Evolutionary conservation across 2,113 vertebrate genomes (phyloP).

Genomic region (Halichoerus grypus): DNA sequence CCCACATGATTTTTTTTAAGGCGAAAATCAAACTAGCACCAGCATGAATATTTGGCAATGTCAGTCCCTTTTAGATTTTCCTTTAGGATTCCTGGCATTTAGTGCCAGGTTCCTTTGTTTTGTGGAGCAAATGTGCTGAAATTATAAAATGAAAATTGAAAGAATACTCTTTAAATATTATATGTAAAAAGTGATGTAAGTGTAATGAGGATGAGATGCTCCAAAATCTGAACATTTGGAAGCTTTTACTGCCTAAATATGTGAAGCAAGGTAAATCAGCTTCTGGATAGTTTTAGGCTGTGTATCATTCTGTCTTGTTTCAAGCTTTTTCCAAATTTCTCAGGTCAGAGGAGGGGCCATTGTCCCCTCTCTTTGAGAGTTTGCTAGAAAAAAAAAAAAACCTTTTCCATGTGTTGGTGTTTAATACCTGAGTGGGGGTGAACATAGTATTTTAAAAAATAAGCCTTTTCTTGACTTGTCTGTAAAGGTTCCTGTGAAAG

Average conservation of each 20-base stretch:
- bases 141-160: slow-evolving; percentile 55
- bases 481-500: slow-evolving; percentile 77
- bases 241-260: neutral
- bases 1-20: slow-evolving; percentile 47
- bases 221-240: neutral
- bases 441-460: slow-evolving; percentile 47
- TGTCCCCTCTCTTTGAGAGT: neutral
- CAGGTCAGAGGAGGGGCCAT: fast-evolving
- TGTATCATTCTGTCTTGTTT: neutral
- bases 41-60: slow-evolving; percentile 40
- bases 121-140: slow-evolving; percentile 32
- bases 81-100: slow-evolving; percentile 47
- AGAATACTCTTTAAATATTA: slow-evolving; percentile 22
- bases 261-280: neutral
- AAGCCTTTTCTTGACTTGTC: slow-evolving; percentile 63
- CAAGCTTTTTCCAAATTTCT: neutral
- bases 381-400: neutral
- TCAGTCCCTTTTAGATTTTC: slow-evolving; percentile 48
- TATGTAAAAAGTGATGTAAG: neutral
- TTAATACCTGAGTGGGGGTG: neutral
- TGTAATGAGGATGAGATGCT: neutral
- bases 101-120: slow-evolving; percentile 64
- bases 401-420: neutral
- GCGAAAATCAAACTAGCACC: slow-evolving; percentile 55
- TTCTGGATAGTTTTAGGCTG: neutral